Conservation (phyloP, 1,140 invertebrate species). For the Aphidius ervi region DNA sequence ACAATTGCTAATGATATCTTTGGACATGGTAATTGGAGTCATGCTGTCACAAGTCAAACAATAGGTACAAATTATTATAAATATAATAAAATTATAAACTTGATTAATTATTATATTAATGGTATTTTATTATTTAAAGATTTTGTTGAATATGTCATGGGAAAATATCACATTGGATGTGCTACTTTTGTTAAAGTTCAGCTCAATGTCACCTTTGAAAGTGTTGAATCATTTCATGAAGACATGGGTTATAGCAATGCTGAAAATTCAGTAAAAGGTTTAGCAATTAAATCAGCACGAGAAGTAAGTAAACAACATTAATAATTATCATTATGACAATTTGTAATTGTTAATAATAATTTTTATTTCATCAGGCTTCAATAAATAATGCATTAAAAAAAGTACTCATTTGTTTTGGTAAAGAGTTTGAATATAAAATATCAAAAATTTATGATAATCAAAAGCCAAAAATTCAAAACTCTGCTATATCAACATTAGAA, state of each 20-base stretch:
- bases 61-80: constrained; percentile 27
- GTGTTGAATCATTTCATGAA: constrained; percentile 29
- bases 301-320: constrained; percentile 20
- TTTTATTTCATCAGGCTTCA: constrained; percentile 23
- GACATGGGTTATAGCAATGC: constrained; percentile 33
- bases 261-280: constrained; percentile 32
- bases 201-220: too few relatives aligned
- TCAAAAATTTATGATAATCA: constrained; percentile 15
- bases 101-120: not conserved
- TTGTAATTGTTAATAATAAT: not conserved
- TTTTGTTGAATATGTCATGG: constrained; percentile 28
- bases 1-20: constrained; percentile 33
- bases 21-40: constrained; percentile 36
- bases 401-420: constrained; percentile 27
- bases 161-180: constrained; percentile 33
- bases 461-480: constrained; percentile 30
- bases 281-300: constrained; percentile 32
- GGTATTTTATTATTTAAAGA: constrained; percentile 25
- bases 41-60: constrained; percentile 34
- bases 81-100: not conserved
- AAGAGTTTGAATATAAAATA: constrained; percentile 19
- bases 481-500: not conserved
- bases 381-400: constrained; percentile 27
- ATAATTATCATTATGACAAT: too few relatives aligned
- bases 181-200: constrained; percentile 26